A percentile compares a stretch with the other conserved stretches of the same genome.
Conservation (phyloP, 2,888 invertebrate genomes). For the Thalpophila matura region DNA sequence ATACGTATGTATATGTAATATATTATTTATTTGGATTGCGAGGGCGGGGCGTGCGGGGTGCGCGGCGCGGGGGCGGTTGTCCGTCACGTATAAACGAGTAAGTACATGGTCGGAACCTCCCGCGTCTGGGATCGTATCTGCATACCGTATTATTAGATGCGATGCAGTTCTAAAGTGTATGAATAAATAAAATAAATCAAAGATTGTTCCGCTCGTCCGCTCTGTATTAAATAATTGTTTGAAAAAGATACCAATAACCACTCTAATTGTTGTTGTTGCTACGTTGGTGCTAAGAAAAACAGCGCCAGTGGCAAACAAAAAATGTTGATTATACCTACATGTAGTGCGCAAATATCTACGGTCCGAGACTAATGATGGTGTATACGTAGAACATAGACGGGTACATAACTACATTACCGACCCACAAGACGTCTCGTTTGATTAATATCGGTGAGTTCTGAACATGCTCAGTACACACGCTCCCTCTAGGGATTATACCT, state of each 20-base stretch:
- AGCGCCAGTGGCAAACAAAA: neutral
- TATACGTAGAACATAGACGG: neutral
- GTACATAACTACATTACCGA: neutral
- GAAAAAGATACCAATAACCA: neutral
- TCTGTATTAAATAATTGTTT: neutral
- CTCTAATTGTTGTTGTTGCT: too few species aligned
- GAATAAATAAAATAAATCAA: constrained; percentile 5
- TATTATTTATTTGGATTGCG: constrained; percentile 64
- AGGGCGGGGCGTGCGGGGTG: constrained; percentile 14
- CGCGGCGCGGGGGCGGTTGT: constrained; percentile 29
- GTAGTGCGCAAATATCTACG: neutral
- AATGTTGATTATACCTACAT: neutral
- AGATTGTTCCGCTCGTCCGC: neutral
- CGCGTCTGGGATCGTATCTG: constrained; percentile 51
- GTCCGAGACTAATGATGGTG: neutral
- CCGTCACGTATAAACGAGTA: constrained; percentile 59
- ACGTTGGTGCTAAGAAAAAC: too few species aligned
- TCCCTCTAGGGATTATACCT: constrained; percentile 27
- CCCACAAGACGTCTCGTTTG: constrained; percentile 19
- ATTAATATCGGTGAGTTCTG: constrained; percentile 34
- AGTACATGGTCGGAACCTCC: constrained; percentile 40
- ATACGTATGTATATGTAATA: constrained; percentile 64
- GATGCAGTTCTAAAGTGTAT: constrained; percentile 29
- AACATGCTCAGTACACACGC: constrained; percentile 11
- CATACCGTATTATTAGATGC: constrained; percentile 54